These are phyloP conservation scores for Cataglyphis rosenhaueri DNA, from an alignment of 2,888 invertebrate genomes.

Conservation along the genomic window DNA sequence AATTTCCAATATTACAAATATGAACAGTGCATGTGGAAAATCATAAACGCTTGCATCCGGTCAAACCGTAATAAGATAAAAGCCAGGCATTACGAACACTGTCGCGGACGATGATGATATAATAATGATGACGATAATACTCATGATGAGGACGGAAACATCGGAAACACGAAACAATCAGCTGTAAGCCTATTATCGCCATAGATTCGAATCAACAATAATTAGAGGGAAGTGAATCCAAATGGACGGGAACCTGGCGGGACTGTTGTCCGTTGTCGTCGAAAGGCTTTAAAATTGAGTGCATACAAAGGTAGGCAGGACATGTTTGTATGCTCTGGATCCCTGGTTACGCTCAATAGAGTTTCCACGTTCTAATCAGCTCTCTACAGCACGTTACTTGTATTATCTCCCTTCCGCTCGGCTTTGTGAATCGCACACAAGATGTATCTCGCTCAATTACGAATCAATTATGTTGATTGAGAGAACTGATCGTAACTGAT, in stretches of 20 bases:
- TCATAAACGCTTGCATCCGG: constrained; percentile 50
- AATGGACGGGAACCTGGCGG: constrained; percentile 51
- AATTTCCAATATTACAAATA: constrained; percentile 14
- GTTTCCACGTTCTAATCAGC: constrained; percentile 68
- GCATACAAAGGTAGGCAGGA: constrained; percentile 62
- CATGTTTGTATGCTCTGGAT: constrained; percentile 48
- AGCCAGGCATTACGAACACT: neutral
- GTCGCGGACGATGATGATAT: constrained; percentile 11
- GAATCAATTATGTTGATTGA: constrained; percentile 8
- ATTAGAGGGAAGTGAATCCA: constrained; percentile 68
- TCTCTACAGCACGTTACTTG: constrained; percentile 64
- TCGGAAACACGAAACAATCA: constrained; percentile 64
- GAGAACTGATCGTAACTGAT: constrained; percentile 2
- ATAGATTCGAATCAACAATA: constrained; percentile 67
- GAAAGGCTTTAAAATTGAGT: constrained; percentile 69
- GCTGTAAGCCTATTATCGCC: constrained; percentile 68
- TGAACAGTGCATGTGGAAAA: constrained; percentile 37
- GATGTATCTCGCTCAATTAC: constrained; percentile 35
- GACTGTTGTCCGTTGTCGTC: constrained; percentile 34
- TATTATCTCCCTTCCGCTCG: constrained; percentile 58
- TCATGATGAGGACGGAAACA: constrained; percentile 39
- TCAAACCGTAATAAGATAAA: constrained; percentile 36
- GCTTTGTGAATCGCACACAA: constrained; percentile 33
- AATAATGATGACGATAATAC: constrained; percentile 47
- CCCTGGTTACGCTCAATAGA: constrained; percentile 51